Percentiles rank a stretch among this genome's conserved stretches.
phyloP scores from a whole-genome alignment of 2,797 vertebrate genomes.

The Sorex maritimensis region DNA sequence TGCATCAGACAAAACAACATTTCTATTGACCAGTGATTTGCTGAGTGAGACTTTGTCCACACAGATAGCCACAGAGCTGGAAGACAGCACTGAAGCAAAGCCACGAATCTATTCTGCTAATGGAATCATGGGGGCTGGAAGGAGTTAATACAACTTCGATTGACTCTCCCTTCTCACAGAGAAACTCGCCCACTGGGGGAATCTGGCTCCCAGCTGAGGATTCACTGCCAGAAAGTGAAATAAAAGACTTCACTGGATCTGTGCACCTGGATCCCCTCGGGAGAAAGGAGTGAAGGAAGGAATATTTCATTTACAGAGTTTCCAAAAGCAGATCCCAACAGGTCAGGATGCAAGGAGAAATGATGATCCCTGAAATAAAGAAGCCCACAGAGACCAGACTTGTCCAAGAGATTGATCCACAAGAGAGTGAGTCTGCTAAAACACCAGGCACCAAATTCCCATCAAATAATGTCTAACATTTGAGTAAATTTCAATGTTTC shows the following conservation, averaged over 20 bases:
- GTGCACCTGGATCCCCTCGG: conserved; percentile 82
- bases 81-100: background rate
- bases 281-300: conserved; percentile 72
- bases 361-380: conserved; percentile 58
- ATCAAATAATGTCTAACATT: background rate
- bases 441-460: background rate
- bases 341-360: conserved; percentile 62
- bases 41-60: background rate
- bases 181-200: conserved; percentile 59
- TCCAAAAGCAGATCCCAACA: conserved; percentile 76
- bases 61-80: background rate
- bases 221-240: conserved; percentile 76
- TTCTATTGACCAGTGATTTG: background rate
- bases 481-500: conserved; percentile 36
- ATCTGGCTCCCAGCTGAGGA: conserved; percentile 66
- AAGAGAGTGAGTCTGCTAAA: conserved; percentile 12
- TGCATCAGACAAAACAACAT: background rate
- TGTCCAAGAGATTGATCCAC: conserved; percentile 47
- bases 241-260: conserved; percentile 59
- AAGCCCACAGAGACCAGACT: conserved; percentile 30
- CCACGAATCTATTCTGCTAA: background rate
- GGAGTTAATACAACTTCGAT: conserved; percentile 66
- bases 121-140: background rate
- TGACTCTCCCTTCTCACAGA: conserved; percentile 31
- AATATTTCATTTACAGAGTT: conserved; percentile 74